Conservation (phyloP, 2,113 vertebrate genomes). For the Engraulis encrasicolus region DNA sequence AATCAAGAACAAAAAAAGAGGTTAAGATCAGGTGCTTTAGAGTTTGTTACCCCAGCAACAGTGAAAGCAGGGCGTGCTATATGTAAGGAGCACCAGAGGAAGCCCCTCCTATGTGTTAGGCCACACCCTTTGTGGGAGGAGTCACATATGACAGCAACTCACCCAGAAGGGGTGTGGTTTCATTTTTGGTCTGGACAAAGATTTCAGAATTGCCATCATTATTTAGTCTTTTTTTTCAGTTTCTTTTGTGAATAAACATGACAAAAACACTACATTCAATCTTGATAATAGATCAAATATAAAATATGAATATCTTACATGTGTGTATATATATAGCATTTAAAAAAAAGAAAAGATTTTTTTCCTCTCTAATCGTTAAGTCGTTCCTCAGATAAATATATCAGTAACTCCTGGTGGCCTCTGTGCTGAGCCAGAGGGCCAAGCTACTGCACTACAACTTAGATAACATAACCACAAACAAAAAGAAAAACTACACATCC, state of each 20-base stretch:
- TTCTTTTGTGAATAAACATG: slow-evolving; percentile 73
- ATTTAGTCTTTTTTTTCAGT: slow-evolving; percentile 69
- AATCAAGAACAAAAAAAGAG: slow-evolving; percentile 47
- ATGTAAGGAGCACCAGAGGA: slow-evolving; percentile 50
- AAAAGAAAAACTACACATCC: slow-evolving; percentile 57
- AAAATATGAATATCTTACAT: slow-evolving; percentile 81
- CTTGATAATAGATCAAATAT: slow-evolving; percentile 79
- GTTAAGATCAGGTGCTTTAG: slow-evolving; percentile 60
- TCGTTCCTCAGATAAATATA: slow-evolving; percentile 78
- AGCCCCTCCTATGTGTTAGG: slow-evolving; percentile 46
- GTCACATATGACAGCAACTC: slow-evolving; percentile 52
- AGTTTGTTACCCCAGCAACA: slow-evolving; percentile 56
- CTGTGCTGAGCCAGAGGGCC: slow-evolving; percentile 56
- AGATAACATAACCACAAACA: slow-evolving; percentile 57
- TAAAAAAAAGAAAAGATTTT: slow-evolving; percentile 68
- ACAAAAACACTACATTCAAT: slow-evolving; percentile 85
- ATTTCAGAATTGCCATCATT: slow-evolving; percentile 72
- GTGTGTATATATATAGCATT: slow-evolving; percentile 79
- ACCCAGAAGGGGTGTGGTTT: slow-evolving; percentile 59
- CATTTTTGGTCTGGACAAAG: slow-evolving; percentile 85
- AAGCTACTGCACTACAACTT: slow-evolving; percentile 55
- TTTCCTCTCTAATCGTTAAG: slow-evolving; percentile 67
- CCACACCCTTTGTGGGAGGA: slow-evolving; percentile 34
- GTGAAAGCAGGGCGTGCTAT: slow-evolving; percentile 51
- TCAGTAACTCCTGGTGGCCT: slow-evolving; percentile 74